These are phyloP conservation scores for Heteropelma amictum DNA, from an alignment of 2,888 invertebrate genomes.

Conservation along the genomic window DNA sequence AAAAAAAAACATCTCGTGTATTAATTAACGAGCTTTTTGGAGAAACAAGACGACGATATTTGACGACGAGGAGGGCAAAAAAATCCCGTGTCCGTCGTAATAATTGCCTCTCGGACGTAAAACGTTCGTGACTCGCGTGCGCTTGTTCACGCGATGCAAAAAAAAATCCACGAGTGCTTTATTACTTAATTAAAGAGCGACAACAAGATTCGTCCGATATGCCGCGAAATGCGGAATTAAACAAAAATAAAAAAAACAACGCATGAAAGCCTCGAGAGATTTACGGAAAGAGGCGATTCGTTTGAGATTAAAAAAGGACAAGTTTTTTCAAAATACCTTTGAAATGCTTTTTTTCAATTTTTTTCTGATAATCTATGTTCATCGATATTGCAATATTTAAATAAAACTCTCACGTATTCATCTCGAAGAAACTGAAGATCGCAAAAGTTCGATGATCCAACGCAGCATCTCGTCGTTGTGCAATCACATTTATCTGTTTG, in stretches of 20 bases:
- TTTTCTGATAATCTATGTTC: conserved; percentile 38
- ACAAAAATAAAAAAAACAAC: conserved; percentile 1
- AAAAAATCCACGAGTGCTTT: too few species aligned
- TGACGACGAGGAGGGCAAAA: conserved; percentile 11
- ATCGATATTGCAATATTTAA: not conserved
- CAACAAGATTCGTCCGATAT: conserved; percentile 24
- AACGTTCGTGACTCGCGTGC: conserved; percentile 31
- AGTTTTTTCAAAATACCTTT: too few species aligned
- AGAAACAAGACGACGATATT: conserved; percentile 20
- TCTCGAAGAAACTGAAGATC: conserved; percentile 8
- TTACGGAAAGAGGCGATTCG: conserved; percentile 34
- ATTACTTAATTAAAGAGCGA: conserved; percentile 51
- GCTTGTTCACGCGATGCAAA: conserved; percentile 4
- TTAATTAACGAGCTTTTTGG: conserved; percentile 5
- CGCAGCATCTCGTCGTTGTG: not conserved
- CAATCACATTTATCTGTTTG: not conserved
- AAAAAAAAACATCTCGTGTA: not conserved
- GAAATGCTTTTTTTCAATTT: too few species aligned
- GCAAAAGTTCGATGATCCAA: conserved; percentile 26
- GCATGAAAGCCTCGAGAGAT: not conserved
- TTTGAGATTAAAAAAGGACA: too few species aligned
- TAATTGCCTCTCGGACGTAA: conserved; percentile 17
- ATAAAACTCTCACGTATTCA: conserved; percentile 16
- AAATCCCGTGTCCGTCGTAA: not conserved
- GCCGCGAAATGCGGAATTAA: too few species aligned